Evolutionary conservation across 2,797 vertebrate genomes (phyloP).

Genomic region (Halcyon chelicuti): DNA sequence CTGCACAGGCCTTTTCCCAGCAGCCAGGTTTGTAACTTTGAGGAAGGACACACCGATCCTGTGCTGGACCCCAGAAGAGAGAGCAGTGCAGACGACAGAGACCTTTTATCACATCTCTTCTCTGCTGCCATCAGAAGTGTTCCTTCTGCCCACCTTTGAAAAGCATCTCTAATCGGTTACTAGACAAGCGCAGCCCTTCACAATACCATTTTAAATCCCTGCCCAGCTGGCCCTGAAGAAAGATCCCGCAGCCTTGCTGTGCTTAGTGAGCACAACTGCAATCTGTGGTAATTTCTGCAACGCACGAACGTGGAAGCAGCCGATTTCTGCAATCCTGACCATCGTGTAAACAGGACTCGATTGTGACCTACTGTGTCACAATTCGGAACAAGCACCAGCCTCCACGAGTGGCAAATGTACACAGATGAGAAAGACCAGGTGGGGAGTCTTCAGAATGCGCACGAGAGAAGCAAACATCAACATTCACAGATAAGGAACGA

Average conservation of each 20-base stretch:
- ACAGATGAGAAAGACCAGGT: not conserved
- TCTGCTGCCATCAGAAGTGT: not conserved
- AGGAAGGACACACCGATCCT: too few relatives aligned
- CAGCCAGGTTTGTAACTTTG: not conserved
- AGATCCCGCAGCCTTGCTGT: not conserved
- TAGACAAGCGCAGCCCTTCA: not conserved
- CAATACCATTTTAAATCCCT: not conserved
- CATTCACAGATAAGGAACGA: not conserved
- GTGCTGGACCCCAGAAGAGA: not conserved
- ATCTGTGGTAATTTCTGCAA: not conserved
- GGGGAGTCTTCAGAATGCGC: not conserved
- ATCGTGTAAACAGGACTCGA: constrained; percentile 40
- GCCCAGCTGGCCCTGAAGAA: not conserved
- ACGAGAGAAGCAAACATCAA: not conserved
- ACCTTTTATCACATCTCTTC: not conserved
- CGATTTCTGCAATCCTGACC: not conserved
- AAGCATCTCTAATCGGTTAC: not conserved
- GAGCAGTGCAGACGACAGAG: not conserved
- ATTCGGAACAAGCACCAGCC: not conserved
- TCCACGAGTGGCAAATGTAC: not conserved
- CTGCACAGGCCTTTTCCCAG: not conserved
- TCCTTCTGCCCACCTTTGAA: not conserved
- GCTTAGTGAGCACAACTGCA: not conserved
- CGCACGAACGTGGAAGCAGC: not conserved
- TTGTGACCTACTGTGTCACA: not conserved